Conservation (phyloP, 1,140 invertebrate genomes). For the Protaetia brevitarsis region DNA sequence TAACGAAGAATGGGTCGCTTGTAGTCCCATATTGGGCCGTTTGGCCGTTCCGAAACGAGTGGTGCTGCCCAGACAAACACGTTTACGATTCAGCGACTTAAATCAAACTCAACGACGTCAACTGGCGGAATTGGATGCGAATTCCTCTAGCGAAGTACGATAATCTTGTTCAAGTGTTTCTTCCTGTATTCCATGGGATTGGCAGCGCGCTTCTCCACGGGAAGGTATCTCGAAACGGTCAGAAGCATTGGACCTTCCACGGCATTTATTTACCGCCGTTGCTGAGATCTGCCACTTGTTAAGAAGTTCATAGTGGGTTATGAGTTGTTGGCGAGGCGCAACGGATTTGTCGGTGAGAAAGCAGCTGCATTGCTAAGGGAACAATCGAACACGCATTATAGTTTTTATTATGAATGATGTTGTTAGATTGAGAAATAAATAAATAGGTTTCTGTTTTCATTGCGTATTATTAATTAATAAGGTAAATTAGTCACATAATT, state of each 20-base stretch:
- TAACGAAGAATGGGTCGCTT: conserved; percentile 84
- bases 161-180: conserved; percentile 89
- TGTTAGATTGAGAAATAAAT: too few species aligned
- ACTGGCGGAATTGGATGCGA: conserved; percentile 82
- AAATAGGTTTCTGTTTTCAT: too few species aligned
- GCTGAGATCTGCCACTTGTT: conserved; percentile 85
- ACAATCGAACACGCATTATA: conserved; percentile 35
- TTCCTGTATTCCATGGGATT: conserved; percentile 99
- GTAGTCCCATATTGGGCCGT: conserved; percentile 95
- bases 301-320: conserved; percentile 98
- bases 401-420: background rate
- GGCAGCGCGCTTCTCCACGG: conserved; percentile 98
- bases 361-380: conserved; percentile 73
- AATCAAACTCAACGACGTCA: conserved; percentile 58
- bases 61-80: conserved; percentile 75
- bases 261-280: conserved; percentile 90
- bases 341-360: conserved; percentile 88
- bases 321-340: conserved; percentile 88
- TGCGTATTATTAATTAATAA: too few species aligned
- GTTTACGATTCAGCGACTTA: conserved; percentile 74
- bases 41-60: conserved; percentile 97
- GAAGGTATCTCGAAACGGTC: conserved; percentile 55
- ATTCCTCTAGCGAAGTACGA: conserved; percentile 89
- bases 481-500: too few species aligned
- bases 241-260: conserved; percentile 90